Evolutionary conservation across 2,113 vertebrate species (phyloP), one percentile per base, ranked within the genome.

Genomic region (Pseudois nayaur): DNA sequence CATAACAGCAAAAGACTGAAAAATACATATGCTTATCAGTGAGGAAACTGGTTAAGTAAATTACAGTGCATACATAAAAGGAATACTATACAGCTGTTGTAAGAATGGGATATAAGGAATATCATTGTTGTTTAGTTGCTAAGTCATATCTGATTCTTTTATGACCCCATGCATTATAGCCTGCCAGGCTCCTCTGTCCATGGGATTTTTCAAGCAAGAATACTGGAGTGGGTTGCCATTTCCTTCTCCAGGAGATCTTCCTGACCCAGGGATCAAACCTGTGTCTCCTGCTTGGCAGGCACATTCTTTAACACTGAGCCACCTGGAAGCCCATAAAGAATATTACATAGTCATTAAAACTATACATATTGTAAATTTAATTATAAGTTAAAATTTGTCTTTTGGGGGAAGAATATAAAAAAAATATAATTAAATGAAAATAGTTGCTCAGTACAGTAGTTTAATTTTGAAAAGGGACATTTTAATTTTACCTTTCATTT

Each of bases 381-480:
- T 55, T 83, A 36, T 40, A 83, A 55, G n/a, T 27, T 55, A 40
- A 55, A 83, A 83, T 55, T 40, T 36, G 23, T 27, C 23, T 25
- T 55, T 83, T 27, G 2, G 21, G n/a, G 33, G 25, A 95, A 82
- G 36, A 85, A 71, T 81, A 91, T 4, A 12, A 92, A 93, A 92
- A 92, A 71, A 21, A 64, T 29, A 74, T 78, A 67, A 82, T 60
- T 78, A 83, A 89, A 36, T 82, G 15, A 52, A 97, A 89, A 94
- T 82, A 79, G 15, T 64, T 90, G 50, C 81, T 87, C 15, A 59
- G 36, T 33, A 95, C 21, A 71, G 81, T 59, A n/a, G 19, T 93
- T 97, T 95, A 85, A 86, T 93, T 88, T 79, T 89, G 64, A 60
- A 60, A 89, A 95, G 12, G n/a, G 19, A 74, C 31, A 62, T 15